phyloP scores from a whole-genome alignment of 2,113 vertebrate genomes.

The Lucifuga dentata region DNA sequence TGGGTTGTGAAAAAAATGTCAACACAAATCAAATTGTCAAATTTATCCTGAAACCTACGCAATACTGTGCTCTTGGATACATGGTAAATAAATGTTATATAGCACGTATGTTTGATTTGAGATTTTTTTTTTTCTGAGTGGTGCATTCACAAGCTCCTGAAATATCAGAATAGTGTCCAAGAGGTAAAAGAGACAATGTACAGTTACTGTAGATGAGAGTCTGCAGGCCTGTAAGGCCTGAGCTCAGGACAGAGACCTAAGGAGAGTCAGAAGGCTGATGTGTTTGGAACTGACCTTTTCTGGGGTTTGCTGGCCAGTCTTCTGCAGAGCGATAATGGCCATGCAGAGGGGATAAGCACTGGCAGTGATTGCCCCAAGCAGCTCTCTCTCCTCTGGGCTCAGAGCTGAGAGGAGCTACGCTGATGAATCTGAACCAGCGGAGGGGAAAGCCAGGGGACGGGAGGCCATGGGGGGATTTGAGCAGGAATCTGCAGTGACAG shows the following conservation, averaged over 20 bases:
- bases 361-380: constrained; percentile 86
- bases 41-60: too few relatives aligned
- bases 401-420: constrained; percentile 89
- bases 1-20: too few relatives aligned
- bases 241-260: not conserved
- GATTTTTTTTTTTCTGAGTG: too few relatives aligned
- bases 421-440: constrained; percentile 74
- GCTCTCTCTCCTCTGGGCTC: constrained; percentile 90
- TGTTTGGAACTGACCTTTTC: constrained; percentile 85
- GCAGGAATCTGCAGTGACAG: constrained; percentile 79
- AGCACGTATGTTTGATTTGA: too few relatives aligned
- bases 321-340: constrained; percentile 93
- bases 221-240: too few relatives aligned
- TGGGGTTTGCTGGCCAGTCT: constrained; percentile 86
- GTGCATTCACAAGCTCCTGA: too few relatives aligned
- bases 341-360: constrained; percentile 88
- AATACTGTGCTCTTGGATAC: too few relatives aligned
- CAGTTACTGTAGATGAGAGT: too few relatives aligned
- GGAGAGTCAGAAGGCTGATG: not conserved
- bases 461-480: constrained; percentile 9
- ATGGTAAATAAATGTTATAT: too few relatives aligned
- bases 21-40: too few relatives aligned
- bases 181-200: too few relatives aligned
- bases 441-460: constrained; percentile 54
- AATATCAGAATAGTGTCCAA: too few relatives aligned